phyloP scores from a whole-genome alignment of 2,797 vertebrate genomes.

The Poeciliopsis gracilis region DNA sequence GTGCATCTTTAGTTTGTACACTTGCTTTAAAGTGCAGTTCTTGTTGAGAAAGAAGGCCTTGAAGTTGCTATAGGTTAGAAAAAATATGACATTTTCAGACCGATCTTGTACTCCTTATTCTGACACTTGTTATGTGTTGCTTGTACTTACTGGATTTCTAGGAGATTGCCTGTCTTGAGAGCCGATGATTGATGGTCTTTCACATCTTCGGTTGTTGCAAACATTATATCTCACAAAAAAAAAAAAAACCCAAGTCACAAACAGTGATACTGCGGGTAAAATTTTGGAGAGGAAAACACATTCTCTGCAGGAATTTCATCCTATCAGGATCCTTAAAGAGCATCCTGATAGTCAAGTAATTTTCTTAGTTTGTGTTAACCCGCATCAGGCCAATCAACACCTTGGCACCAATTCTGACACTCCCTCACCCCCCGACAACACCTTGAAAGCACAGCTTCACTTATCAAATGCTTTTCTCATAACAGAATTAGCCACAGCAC shows the following conservation, averaged over 20 bases:
- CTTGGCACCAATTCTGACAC: constrained; percentile 53
- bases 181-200: background rate
- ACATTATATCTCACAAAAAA: background rate
- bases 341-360: constrained; percentile 36
- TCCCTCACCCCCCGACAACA: constrained; percentile 57
- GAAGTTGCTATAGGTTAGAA: constrained; percentile 75
- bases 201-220: background rate
- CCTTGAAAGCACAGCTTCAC: constrained; percentile 18
- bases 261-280: background rate
- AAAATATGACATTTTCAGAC: constrained; percentile 36
- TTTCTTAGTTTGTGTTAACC: constrained; percentile 35
- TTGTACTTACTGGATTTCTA: background rate
- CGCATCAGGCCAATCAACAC: constrained; percentile 60
- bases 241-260: constrained; percentile 23
- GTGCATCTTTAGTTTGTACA: constrained; percentile 43
- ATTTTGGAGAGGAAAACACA: too few relatives aligned
- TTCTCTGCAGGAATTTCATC: constrained; percentile 6
- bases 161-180: background rate
- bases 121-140: background rate
- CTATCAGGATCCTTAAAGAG: constrained; percentile 19
- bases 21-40: constrained; percentile 53
- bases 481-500: constrained; percentile 43
- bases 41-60: constrained; percentile 54
- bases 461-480: constrained; percentile 47
- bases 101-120: constrained; percentile 53